Evolutionary conservation across 2,113 vertebrate genomes (phyloP).

Genomic region (Eupsittula cactorum): DNA sequence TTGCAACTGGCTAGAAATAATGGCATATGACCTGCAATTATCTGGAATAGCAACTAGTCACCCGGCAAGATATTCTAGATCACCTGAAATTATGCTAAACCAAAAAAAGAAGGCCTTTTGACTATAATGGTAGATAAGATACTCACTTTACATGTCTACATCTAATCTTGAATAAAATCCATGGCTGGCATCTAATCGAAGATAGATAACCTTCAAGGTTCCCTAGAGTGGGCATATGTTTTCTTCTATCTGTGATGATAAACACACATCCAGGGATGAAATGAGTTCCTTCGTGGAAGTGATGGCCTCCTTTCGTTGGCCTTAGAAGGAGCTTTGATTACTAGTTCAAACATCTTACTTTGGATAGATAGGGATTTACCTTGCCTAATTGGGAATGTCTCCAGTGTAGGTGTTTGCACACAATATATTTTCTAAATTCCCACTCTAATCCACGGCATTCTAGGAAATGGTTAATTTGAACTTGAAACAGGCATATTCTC

Average conservation of each 20-base stretch:
- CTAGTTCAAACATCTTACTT: background rate
- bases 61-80: background rate
- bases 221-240: background rate
- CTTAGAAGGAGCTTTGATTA: background rate
- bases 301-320: background rate
- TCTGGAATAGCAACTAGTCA: background rate
- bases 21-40: background rate
- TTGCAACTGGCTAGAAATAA: background rate
- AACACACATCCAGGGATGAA: background rate
- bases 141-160: background rate
- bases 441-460: background rate
- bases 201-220: background rate
- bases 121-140: background rate
- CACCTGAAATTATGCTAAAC: background rate
- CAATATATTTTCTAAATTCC: background rate
- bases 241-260: background rate
- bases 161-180: background rate
- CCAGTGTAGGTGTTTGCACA: background rate
- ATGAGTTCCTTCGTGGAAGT: background rate
- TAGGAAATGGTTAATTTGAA: background rate
- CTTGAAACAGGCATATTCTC: background rate
- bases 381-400: background rate
- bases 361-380: background rate
- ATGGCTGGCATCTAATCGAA: background rate
- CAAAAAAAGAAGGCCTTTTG: background rate